Evolutionary conservation across 2,888 invertebrate species (phyloP), one percentile per base, ranked within the genome.

Genomic region (Andricus quercusramuli): DNA sequence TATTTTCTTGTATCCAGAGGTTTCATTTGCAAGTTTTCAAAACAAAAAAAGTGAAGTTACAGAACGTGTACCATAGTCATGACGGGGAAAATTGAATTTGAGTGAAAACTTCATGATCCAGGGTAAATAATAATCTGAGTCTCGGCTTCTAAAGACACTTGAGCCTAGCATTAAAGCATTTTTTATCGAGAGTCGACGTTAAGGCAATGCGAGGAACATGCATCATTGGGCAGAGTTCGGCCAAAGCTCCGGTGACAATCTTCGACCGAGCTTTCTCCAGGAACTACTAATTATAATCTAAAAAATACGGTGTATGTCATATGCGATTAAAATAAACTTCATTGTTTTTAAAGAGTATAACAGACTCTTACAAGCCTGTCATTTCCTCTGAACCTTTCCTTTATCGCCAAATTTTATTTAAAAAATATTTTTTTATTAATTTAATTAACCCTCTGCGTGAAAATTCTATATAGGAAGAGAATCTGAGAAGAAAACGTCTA

Each of bases 321-420:
- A 92, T 93, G 92, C 92, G 92, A 92, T 91, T 92, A 90, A 91
- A 92, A 92, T 92, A 92, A 93, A 92, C 90, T 88, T 92, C 91
- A 92, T 92, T 92, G 91, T 92, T 92, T 92, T 90, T 92, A 92
- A 92, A 91, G 90, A 90, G 89, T 29, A n/a, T 74, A 51, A 74
- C 32, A 74, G 2, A 74, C 32, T 47, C 15, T 25, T 47, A 47
- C 47, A 68, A 13, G 74, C 74, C 51, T 74, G 67, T 67, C 41
- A 74, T 74, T 74, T 74, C 74, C 74, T n/a, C 32, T 32, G 20
- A 37, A 74, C 64, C 79, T 79, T 83, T 82, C 77, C 79, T 82
- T 82, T 77, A 66, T 67, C 76, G 74, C 78, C 81, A 81, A 68
- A 81, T 82, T 79, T n/a, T n/a, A n/a, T n/a, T n/a, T n/a, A n/a